Evolutionary conservation across 2,113 vertebrate species (phyloP), one percentile per base, ranked within the genome.

Genomic region (Onychorhynchus coronatus): DNA sequence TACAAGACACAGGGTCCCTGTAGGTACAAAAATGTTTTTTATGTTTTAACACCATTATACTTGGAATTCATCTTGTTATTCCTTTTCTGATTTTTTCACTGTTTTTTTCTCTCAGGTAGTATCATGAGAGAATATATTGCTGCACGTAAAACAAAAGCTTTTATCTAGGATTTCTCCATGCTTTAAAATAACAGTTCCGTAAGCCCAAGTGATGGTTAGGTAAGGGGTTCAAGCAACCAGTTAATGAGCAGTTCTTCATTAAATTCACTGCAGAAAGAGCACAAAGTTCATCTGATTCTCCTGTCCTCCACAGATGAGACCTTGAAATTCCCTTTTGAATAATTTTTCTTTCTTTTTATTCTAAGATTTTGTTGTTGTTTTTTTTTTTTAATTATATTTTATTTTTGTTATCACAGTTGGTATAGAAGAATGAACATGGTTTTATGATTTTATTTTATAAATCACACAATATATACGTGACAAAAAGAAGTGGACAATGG

Each of bases 131-230:
- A 22, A 62, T 91, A 55, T 42, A 74, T 44, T 81, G 72, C 68
- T 91, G 72, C 39, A 91, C 88, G 91, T 93, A 46, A 96, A 94
- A 91, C 17, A 84, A 88, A 85, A 91, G 15, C 72, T 94, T 96
- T 95, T 86, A 42, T 92, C 67, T 66, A 47, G 50, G 42, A 58
- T 59, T 85, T 94, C 33, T 79, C 66, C 33, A 25, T 62, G 55
- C 16, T 73, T 42, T 77, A 44, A 88, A 82, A 82, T 82, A 61
- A 20, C 16, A 41, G 14, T 87, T 89, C 30, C 63, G 7, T 59
- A 59, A 80, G 27, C 31, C 25, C 37, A 81, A 73, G 50, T 89
- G 80, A 46, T 0, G 0, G 37, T 31, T 85, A 59, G 61, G 87
- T 62, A 91, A 56, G 23, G 47, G 24, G 78, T 58, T 52, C 39